Conservation (phyloP, 2,888 invertebrate genomes). For the Phaedon cochleariae region DNA sequence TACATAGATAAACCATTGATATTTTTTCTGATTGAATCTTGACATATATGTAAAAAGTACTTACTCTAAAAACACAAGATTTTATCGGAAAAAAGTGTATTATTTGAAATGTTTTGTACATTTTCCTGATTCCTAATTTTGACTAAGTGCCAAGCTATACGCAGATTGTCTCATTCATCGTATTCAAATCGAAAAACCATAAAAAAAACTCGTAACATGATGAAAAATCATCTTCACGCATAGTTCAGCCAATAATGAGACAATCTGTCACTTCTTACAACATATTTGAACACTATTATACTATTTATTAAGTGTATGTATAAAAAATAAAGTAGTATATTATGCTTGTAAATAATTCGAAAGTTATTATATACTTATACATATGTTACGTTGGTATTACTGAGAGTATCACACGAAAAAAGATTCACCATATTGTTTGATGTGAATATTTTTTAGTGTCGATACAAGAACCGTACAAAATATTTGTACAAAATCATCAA, state of each 20-base stretch:
- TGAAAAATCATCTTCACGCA: too few relatives aligned
- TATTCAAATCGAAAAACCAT: slow-evolving; percentile 12
- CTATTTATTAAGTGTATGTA: slow-evolving; percentile 50
- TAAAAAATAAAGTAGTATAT: slow-evolving; percentile 39
- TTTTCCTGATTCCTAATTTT: slow-evolving; percentile 27
- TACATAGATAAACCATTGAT: slow-evolving; percentile 8
- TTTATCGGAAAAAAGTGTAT: neutral
- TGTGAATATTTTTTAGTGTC: slow-evolving; percentile 19
- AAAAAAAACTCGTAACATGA: too few relatives aligned
- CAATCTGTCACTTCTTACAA: slow-evolving; percentile 16
- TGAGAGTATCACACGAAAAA: slow-evolving; percentile 14
- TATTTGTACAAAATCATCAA: slow-evolving; percentile 51
- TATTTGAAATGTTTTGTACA: slow-evolving; percentile 30
- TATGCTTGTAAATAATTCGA: slow-evolving; percentile 46
- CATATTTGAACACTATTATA: slow-evolving; percentile 28
- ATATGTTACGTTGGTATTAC: slow-evolving; percentile 34
- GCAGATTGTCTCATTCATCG: slow-evolving; percentile 20
- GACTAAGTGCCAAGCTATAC: slow-evolving; percentile 39
- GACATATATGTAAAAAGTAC: neutral
- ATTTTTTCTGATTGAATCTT: neutral
- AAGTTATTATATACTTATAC: slow-evolving; percentile 25
- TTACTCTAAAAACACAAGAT: neutral
- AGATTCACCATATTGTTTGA: slow-evolving; percentile 2
- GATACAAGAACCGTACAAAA: slow-evolving; percentile 47
- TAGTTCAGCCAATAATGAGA: slow-evolving; percentile 12